These are phyloP conservation scores for Microctenopoma lineatum DNA, from an alignment of 2,797 vertebrate species.

Conservation along the genomic window DNA sequence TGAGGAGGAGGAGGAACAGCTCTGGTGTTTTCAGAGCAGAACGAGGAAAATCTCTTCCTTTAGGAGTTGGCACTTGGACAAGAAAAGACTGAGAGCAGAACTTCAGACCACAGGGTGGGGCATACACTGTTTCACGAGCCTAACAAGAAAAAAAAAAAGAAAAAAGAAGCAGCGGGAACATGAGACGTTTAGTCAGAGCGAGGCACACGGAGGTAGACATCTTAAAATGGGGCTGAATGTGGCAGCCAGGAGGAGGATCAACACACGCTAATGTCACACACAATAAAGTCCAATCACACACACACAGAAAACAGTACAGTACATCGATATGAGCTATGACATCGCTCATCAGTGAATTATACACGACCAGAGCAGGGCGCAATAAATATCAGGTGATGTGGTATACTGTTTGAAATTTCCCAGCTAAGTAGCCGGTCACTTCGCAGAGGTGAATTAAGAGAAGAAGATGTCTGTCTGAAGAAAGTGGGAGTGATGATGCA, in stretches of 20 bases:
- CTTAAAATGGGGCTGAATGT: slow-evolving; percentile 76
- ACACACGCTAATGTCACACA: slow-evolving; percentile 14
- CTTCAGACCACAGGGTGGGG: slow-evolving; percentile 85
- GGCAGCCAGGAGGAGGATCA: slow-evolving; percentile 41
- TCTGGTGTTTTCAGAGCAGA: slow-evolving; percentile 75
- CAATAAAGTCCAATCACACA: neutral
- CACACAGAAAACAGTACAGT: neutral
- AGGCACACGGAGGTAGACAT: slow-evolving; percentile 72
- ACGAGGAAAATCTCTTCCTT: slow-evolving; percentile 82
- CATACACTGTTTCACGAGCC: slow-evolving; percentile 77
- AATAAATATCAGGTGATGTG: too few relatives aligned
- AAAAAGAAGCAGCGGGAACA: slow-evolving; percentile 72
- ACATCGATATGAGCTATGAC: slow-evolving; percentile 2
- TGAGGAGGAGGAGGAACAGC: slow-evolving; percentile 47
- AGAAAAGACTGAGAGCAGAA: slow-evolving; percentile 80
- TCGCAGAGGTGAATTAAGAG: too few relatives aligned
- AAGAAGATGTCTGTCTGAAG: too few relatives aligned
- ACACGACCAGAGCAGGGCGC: slow-evolving; percentile 4
- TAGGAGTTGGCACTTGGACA: slow-evolving; percentile 82
- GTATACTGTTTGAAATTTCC: too few relatives aligned
- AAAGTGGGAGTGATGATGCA: too few relatives aligned
- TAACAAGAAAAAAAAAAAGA: slow-evolving; percentile 57
- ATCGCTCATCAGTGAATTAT: slow-evolving; percentile 3
- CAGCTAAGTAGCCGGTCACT: too few relatives aligned
- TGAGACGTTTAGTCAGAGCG: slow-evolving; percentile 75